Conservation (phyloP, 2,797 vertebrate species). For the Anguilla anguilla region DNA sequence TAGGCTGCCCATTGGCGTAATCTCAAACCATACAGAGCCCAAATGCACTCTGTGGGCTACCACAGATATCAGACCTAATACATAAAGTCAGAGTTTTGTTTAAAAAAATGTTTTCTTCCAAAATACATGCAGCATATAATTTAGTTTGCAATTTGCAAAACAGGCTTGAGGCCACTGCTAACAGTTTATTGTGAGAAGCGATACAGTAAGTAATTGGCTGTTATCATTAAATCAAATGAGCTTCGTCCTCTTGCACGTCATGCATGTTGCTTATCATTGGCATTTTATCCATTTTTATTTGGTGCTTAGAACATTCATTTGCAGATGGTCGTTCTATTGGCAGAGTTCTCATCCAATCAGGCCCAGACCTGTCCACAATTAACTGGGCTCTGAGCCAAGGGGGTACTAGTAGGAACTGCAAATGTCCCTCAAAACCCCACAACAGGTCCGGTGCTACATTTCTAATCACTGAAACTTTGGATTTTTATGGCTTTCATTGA, state of each 20-base stretch:
- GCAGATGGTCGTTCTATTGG: neutral
- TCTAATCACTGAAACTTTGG: neutral
- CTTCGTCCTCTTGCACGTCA: neutral
- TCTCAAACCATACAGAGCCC: neutral
- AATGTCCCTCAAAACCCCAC: neutral
- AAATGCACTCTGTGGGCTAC: neutral
- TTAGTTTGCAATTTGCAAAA: neutral
- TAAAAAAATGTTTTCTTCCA: neutral
- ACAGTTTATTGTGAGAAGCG: neutral
- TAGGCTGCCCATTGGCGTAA: conserved; percentile 17
- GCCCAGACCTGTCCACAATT: neutral
- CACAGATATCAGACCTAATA: neutral
- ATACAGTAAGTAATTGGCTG: neutral
- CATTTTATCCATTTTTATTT: neutral
- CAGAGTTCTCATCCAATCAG: neutral
- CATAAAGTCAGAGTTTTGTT: too few species aligned
- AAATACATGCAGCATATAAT: neutral
- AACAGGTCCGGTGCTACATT: neutral
- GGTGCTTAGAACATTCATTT: neutral
- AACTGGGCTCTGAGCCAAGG: neutral
- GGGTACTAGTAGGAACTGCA: neutral
- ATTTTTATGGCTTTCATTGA: neutral
- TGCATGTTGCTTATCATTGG: too few species aligned
- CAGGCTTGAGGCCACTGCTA: neutral
- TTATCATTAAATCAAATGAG: neutral